phyloP scores from a whole-genome alignment of 2,797 vertebrate genomes.

The Macropus fuliginosus region DNA sequence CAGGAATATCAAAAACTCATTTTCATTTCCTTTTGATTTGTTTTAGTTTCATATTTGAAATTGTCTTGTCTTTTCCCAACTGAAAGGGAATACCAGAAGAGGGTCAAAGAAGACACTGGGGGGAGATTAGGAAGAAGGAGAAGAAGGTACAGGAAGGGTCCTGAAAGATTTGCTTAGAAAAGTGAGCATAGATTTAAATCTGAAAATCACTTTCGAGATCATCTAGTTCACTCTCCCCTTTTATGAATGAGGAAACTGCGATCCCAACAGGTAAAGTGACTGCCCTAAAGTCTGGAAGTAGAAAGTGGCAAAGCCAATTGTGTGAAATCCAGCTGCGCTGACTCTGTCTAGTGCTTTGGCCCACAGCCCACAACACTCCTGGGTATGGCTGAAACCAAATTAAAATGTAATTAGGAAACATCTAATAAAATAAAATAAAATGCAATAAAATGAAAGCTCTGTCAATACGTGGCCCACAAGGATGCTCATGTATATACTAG shows the following conservation, averaged over 20 bases:
- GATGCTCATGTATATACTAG: neutral
- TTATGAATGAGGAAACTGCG: neutral
- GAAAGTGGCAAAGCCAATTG: neutral
- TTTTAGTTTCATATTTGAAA: neutral
- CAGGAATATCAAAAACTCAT: neutral
- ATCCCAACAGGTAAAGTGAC: neutral
- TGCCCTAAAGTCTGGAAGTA: neutral
- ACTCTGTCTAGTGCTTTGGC: neutral
- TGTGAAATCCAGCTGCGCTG: neutral
- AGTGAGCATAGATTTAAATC: conserved; percentile 12
- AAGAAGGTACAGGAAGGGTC: neutral
- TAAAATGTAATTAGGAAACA: neutral
- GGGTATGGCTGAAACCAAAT: neutral
- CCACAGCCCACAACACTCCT: neutral
- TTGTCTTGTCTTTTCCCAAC: neutral
- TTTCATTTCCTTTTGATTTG: neutral
- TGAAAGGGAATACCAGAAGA: neutral
- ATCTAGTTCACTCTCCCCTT: neutral
- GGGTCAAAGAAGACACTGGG: neutral
- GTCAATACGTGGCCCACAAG: neutral
- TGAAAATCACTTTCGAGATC: neutral
- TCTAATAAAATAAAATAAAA: neutral
- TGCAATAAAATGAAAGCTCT: neutral
- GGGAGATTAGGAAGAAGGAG: too few relatives aligned
- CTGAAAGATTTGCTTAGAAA: neutral